Percentiles rank a stretch among this genome's conserved stretches.
phyloP scores from a whole-genome alignment of 2,888 invertebrate species.

The Dysmachus trigonus region DNA sequence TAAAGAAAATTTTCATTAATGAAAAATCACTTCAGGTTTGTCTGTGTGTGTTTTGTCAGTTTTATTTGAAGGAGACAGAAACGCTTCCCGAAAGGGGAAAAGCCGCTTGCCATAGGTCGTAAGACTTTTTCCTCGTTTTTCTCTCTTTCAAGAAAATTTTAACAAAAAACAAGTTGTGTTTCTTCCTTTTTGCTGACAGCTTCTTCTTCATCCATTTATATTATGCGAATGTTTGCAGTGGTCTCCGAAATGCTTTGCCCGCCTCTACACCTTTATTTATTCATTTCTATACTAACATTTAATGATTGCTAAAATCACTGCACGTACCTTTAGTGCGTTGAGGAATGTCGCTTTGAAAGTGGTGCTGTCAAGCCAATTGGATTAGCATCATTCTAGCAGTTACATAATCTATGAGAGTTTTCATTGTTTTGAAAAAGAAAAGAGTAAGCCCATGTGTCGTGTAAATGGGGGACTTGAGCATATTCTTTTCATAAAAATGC shows the following conservation, averaged over 20 bases:
- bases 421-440: not conserved
- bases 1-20: conserved; percentile 39
- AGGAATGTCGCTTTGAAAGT: not conserved
- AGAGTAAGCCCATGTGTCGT: not conserved
- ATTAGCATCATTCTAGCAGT: not conserved
- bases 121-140: conserved; percentile 23
- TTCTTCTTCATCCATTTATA: not conserved
- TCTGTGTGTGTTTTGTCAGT: conserved; percentile 41
- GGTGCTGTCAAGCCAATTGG: not conserved
- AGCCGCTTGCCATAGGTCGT: conserved; percentile 3
- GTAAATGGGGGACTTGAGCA: not conserved
- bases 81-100: conserved; percentile 11
- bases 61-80: conserved; percentile 33
- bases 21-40: conserved; percentile 44
- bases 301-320: not conserved
- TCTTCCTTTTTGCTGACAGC: conserved; percentile 20
- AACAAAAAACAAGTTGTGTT: conserved; percentile 1
- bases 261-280: not conserved
- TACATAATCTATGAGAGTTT: not conserved
- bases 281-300: not conserved
- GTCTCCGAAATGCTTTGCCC: not conserved
- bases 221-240: not conserved
- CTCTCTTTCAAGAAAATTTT: conserved; percentile 8
- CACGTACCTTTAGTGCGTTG: not conserved
- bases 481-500: not conserved